Evolutionary conservation across 2,888 invertebrate species (phyloP), one percentile per base, ranked within the genome.

Genomic region (Idaea aversata): DNA sequence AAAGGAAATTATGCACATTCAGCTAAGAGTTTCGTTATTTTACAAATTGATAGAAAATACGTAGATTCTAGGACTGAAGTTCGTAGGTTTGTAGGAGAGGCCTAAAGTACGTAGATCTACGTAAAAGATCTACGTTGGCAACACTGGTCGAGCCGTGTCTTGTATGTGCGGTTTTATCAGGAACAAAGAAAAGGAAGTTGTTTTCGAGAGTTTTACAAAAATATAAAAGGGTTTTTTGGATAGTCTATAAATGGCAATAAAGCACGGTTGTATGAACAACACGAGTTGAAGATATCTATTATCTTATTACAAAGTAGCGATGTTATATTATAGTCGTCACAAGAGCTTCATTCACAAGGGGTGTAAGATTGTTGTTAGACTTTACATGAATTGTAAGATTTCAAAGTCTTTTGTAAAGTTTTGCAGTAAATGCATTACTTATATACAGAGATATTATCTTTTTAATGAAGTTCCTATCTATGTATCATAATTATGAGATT

Each of bases 101-200:
- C n/a, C n/a, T n/a, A n/a, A n/a, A n/a, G n/a, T n/a, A n/a, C n/a
- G n/a, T n/a, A n/a, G n/a, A n/a, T n/a, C n/a, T n/a, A n/a, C n/a
- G n/a, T n/a, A n/a, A n/a, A n/a, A n/a, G n/a, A n/a, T n/a, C n/a
- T n/a, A n/a, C n/a, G n/a, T n/a, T n/a, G n/a, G n/a, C n/a, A n/a
- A n/a, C n/a, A n/a, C n/a, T n/a, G n/a, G n/a, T n/a, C n/a, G n/a
- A n/a, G n/a, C n/a, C n/a, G n/a, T n/a, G n/a, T n/a, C n/a, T n/a
- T n/a, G 67, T 67, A 67, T 63, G 75, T 85, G 87, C 83, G 86
- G 86, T 88, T 87, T 81, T 70, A 66, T 71, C 74, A 70, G 71
- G 75, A 74, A 83, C 86, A 91, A 91, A 86, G 87, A 80, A 84
- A 81, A 91, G 91, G 91, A 90, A 91, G 91, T 90, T 85, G 85